A percentile compares a stretch with the other conserved stretches of the same genome.
Conservation (phyloP, 2,113 vertebrate genomes). For the Peromyscus leucopus region DNA sequence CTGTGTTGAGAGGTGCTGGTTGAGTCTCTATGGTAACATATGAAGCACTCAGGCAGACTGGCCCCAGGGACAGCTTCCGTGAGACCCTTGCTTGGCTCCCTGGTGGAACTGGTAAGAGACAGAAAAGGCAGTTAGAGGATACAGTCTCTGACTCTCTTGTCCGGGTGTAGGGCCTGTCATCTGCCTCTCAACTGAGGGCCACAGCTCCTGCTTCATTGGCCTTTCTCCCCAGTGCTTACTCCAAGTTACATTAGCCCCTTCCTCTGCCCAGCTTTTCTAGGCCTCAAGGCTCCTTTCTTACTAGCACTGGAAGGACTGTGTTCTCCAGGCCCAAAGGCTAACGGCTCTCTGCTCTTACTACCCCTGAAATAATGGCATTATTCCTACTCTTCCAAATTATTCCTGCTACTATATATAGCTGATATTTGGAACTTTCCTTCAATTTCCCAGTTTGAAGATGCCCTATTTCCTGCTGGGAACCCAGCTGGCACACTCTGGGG, state of each 20-base stretch:
- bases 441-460: background rate
- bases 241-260: background rate
- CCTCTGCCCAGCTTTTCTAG: background rate
- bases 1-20: background rate
- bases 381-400: background rate
- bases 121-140: background rate
- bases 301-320: background rate
- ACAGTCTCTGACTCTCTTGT: background rate
- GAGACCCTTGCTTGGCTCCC: background rate
- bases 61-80: background rate
- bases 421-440: background rate
- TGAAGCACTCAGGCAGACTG: background rate
- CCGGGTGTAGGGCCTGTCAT: background rate
- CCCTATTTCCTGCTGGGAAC: background rate
- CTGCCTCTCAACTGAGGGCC: background rate
- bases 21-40: background rate
- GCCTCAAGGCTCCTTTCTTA: background rate
- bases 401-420: background rate
- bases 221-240: background rate
- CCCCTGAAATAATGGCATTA: background rate
- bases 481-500: background rate
- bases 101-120: background rate
- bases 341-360: background rate
- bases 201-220: background rate
- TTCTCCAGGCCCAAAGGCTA: background rate